phyloP scores from a whole-genome alignment of 2,113 vertebrate genomes.

The Trichomycterus rosablanca region DNA sequence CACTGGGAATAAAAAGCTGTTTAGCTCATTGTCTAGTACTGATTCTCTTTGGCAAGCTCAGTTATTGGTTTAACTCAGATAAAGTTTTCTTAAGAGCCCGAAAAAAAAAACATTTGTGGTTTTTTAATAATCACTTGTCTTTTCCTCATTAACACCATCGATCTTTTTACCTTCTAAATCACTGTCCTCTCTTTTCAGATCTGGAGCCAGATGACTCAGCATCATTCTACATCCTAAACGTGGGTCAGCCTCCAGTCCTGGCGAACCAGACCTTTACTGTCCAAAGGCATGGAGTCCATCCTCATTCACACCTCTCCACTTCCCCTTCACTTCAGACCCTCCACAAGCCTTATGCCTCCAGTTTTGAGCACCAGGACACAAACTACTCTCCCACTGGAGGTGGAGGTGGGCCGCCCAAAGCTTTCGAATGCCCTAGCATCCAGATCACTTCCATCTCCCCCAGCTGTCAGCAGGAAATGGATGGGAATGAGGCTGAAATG shows the following conservation, averaged over 20 bases:
- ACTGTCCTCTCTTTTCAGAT: slow-evolving; percentile 72
- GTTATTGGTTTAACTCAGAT: no score
- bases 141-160: no score
- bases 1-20: no score
- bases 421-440: slow-evolving; percentile 96
- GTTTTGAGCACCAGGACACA: slow-evolving; percentile 73
- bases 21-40: no score
- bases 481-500: slow-evolving; percentile 76
- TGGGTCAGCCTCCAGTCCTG: slow-evolving; percentile 83
- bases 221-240: slow-evolving; percentile 91
- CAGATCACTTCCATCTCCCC: slow-evolving; percentile 98
- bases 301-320: slow-evolving; percentile 79
- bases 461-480: slow-evolving; percentile 94
- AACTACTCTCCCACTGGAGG: slow-evolving; percentile 73
- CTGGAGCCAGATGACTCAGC: slow-evolving; percentile 91
- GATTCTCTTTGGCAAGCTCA: no score
- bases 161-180: no score
- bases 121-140: no score
- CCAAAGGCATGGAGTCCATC: slow-evolving; percentile 82
- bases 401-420: slow-evolving; percentile 76
- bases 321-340: slow-evolving; percentile 76
- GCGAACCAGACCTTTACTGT: slow-evolving; percentile 83
- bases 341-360: slow-evolving; percentile 77
- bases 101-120: no score
- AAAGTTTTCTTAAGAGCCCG: no score